Evolutionary conservation across 2,888 invertebrate species (phyloP).

Genomic region (Endomychus coccineus): DNA sequence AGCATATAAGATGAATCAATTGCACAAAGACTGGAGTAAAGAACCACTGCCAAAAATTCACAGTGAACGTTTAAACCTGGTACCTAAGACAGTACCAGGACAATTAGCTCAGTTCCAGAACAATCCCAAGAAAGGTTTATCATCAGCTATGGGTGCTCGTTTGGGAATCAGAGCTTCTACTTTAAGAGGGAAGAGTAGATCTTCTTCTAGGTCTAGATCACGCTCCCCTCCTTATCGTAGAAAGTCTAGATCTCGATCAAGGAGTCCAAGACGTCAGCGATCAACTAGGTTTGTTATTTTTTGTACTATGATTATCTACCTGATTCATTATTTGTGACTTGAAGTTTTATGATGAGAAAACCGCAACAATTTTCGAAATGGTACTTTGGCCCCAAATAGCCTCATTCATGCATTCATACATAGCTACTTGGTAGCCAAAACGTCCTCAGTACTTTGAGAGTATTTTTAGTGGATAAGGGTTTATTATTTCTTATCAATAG

Average conservation of each 20-base stretch:
- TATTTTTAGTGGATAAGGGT: too few species aligned
- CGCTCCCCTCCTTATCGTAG: conserved; percentile 33
- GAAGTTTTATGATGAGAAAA: too few species aligned
- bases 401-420: too few species aligned
- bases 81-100: conserved; percentile 45
- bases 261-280: conserved; percentile 34
- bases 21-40: conserved; percentile 90
- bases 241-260: conserved; percentile 33
- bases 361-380: too few species aligned
- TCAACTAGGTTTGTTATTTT: conserved; percentile 35
- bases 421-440: too few species aligned
- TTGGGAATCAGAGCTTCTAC: conserved; percentile 49
- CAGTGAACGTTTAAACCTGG: conserved; percentile 64
- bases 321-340: too few species aligned
- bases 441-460: too few species aligned
- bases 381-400: too few species aligned
- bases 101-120: conserved; percentile 55
- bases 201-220: conserved; percentile 40
- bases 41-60: conserved; percentile 88
- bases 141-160: conserved; percentile 52
- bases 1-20: conserved; percentile 79
- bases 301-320: too few species aligned
- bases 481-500: too few species aligned
- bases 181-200: conserved; percentile 36
- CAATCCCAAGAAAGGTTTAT: conserved; percentile 41